These are phyloP conservation scores for Leistus spinibarbis DNA, from an alignment of 2,888 invertebrate species.

Conservation along the genomic window DNA sequence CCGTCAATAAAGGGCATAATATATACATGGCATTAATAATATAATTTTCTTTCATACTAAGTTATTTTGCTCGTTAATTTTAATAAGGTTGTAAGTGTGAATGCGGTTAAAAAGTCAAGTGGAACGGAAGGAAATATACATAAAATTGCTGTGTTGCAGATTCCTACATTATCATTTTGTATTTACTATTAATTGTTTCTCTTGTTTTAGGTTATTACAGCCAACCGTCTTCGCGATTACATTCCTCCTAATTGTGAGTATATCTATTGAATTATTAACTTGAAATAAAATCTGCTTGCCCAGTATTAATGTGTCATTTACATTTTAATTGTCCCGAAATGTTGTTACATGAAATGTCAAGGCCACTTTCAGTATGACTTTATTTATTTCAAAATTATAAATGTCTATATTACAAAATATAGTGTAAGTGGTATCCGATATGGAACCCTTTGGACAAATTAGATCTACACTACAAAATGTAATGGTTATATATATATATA, in stretches of 20 bases:
- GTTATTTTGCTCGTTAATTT: no score
- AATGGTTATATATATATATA: background rate
- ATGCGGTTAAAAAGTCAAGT: no score
- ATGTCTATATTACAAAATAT: background rate
- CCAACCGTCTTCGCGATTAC: slow-evolving; percentile 33
- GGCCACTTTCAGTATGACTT: background rate
- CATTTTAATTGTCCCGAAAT: background rate
- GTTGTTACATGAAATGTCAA: background rate
- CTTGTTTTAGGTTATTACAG: slow-evolving; percentile 36
- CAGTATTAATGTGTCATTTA: background rate
- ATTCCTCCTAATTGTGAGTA: slow-evolving; percentile 35
- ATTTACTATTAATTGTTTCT: slow-evolving; percentile 7
- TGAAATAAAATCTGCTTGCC: no score
- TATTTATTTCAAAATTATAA: background rate
- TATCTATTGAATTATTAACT: background rate
- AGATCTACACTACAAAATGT: no score
- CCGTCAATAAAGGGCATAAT: no score
- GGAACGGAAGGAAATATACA: no score
- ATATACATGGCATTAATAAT: no score
- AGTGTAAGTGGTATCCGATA: background rate
- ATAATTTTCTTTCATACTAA: no score
- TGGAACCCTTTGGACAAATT: no score
- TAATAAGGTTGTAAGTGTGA: no score
- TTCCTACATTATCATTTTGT: background rate
- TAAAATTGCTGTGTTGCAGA: no score